These are phyloP conservation scores for Styela plicata DNA, from an alignment of 23 tunicate genomes.

Conservation along the genomic window DNA sequence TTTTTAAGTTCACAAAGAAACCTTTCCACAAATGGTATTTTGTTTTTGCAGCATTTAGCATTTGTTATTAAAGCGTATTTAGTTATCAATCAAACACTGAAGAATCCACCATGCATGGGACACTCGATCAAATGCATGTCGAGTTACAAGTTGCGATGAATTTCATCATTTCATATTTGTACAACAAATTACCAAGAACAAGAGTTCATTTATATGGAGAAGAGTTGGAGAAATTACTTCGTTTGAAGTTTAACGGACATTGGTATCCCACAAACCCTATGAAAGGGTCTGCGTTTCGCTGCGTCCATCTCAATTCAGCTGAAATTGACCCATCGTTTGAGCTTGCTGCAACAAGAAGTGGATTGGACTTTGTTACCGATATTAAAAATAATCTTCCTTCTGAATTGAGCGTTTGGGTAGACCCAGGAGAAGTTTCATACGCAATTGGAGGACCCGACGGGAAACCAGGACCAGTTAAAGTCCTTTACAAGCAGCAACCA, in stretches of 20 bases:
- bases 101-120: conserved; percentile 9
- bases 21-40: no score
- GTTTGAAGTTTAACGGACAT: conserved; percentile 41
- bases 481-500: conserved; percentile 11
- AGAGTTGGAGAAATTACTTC: conserved; percentile 24
- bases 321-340: conserved; percentile 51
- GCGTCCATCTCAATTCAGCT: conserved; percentile 39
- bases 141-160: conserved; percentile 31
- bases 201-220: conserved; percentile 26
- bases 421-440: conserved; percentile 46
- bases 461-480: conserved; percentile 29
- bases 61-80: no score
- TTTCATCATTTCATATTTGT: conserved; percentile 25
- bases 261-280: conserved; percentile 41
- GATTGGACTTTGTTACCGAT: conserved; percentile 33
- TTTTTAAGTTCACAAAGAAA: no score
- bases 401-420: conserved; percentile 47
- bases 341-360: conserved; percentile 31
- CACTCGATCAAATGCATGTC: conserved; percentile 15
- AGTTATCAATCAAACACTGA: no score
- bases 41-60: no score
- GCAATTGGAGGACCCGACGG: conserved; percentile 39
- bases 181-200: conserved; percentile 30
- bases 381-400: conserved; percentile 42
- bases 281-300: conserved; percentile 41